Evolutionary conservation across 2,113 vertebrate species (phyloP).

Genomic region (Spizaetus ornatus): DNA sequence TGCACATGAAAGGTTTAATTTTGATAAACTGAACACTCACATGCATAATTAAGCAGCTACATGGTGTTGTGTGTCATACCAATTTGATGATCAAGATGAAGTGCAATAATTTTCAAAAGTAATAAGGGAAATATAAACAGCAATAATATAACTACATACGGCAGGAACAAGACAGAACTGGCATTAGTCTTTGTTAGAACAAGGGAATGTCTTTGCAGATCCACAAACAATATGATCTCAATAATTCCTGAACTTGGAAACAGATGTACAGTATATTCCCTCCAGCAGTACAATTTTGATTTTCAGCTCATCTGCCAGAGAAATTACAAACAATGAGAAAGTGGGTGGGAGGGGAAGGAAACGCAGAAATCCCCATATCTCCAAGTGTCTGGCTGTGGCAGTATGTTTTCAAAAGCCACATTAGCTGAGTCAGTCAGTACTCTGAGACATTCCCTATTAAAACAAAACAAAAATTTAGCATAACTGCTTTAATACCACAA

Average conservation of each 20-base stretch:
- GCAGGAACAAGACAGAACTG: constrained; percentile 11
- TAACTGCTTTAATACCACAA: not conserved
- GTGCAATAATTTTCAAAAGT: constrained; percentile 55
- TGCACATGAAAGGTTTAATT: not conserved
- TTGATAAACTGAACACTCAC: constrained; percentile 17
- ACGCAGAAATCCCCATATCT: not conserved
- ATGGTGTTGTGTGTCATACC: not conserved
- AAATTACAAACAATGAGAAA: constrained; percentile 11
- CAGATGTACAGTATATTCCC: not conserved
- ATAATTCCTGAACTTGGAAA: constrained; percentile 39
- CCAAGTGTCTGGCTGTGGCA: not conserved
- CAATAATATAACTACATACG: constrained; percentile 1
- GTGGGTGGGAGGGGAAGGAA: not conserved
- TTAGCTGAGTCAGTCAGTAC: not conserved
- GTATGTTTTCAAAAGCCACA: not conserved
- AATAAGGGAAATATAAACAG: constrained; percentile 58
- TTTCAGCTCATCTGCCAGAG: constrained; percentile 24
- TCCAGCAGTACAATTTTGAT: constrained; percentile 23
- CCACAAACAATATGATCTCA: constrained; percentile 16
- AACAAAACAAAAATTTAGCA: not conserved
- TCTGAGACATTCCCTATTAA: not conserved
- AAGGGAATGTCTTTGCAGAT: constrained; percentile 38
- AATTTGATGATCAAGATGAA: constrained; percentile 64
- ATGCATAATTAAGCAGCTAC: constrained; percentile 52
- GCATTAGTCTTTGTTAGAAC: constrained; percentile 30